A percentile compares a stretch with the other conserved stretches of the same genome.
phyloP scores from a whole-genome alignment of 2,113 vertebrate species.

The Ammodytes dubius region DNA sequence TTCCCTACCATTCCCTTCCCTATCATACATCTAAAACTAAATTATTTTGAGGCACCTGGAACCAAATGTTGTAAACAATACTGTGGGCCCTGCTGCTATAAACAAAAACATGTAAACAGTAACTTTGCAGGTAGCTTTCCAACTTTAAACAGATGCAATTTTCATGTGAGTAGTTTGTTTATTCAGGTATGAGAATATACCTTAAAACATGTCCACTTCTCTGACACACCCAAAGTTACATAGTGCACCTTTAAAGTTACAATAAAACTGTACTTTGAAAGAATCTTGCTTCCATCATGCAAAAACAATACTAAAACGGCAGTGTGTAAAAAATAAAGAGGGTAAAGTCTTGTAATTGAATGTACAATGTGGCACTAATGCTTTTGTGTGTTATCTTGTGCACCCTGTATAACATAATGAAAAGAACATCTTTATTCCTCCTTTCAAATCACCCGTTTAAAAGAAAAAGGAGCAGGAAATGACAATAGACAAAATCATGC shows the following conservation, averaged over 20 bases:
- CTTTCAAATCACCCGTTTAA: not conserved
- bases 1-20: no score
- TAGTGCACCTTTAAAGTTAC: not conserved
- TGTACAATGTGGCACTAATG: not conserved
- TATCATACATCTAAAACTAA: no score
- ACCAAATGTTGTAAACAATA: no score
- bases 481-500: not conserved
- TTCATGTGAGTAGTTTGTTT: no score
- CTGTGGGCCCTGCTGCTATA: no score
- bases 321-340: conserved; percentile 6
- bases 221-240: no score
- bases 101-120: no score
- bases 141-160: no score
- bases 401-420: not conserved
- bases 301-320: not conserved
- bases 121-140: no score
- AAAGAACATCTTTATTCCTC: not conserved
- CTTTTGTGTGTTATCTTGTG: not conserved
- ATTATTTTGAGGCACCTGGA: no score
- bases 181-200: no score
- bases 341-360: not conserved
- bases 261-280: not conserved
- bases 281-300: not conserved
- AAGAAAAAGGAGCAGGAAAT: not conserved
- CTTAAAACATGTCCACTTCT: no score